A percentile compares a stretch with the other conserved stretches of the same genome.
Evolutionary conservation across 2,797 vertebrate species (phyloP).

Genomic region (Amniataba percoides): DNA sequence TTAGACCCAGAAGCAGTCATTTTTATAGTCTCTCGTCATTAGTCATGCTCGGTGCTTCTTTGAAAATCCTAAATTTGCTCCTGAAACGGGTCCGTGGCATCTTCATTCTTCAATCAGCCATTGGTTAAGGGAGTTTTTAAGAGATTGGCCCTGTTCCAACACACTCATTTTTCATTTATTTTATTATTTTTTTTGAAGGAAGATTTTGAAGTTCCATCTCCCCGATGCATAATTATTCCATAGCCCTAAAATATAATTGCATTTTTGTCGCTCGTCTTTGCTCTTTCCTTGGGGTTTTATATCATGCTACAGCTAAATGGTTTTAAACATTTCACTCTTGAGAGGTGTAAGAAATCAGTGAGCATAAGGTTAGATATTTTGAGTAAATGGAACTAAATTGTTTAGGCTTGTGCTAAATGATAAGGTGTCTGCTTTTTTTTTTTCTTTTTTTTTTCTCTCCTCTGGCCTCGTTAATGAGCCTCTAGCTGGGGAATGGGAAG

Average conservation of each 20-base stretch:
- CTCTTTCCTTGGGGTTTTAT: slow-evolving; percentile 35
- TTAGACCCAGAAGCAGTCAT: slow-evolving; percentile 17
- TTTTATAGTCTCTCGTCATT: slow-evolving; percentile 47
- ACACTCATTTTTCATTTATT: slow-evolving; percentile 30
- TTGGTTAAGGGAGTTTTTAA: slow-evolving; percentile 39
- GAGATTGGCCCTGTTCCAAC: slow-evolving; percentile 38
- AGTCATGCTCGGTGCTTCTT: slow-evolving; percentile 34
- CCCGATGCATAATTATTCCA: slow-evolving; percentile 54
- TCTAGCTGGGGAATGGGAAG: slow-evolving; percentile 29
- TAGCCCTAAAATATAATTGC: slow-evolving; percentile 56
- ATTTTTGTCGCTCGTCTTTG: slow-evolving; percentile 41
- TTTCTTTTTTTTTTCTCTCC: neutral
- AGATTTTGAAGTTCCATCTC: slow-evolving; percentile 40
- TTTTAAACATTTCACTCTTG: slow-evolving; percentile 46
- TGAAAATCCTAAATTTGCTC: slow-evolving; percentile 43
- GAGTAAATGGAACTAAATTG: slow-evolving; percentile 35
- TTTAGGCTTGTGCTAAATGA: slow-evolving; percentile 38
- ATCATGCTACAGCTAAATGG: slow-evolving; percentile 36
- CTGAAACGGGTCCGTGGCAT: slow-evolving; percentile 36
- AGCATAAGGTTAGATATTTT: slow-evolving; percentile 41
- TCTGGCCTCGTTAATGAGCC: slow-evolving; percentile 48
- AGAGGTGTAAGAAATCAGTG: slow-evolving; percentile 36
- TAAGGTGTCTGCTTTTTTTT: slow-evolving; percentile 8
- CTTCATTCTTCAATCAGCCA: slow-evolving; percentile 37
- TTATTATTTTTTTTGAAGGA: slow-evolving; percentile 22